These are phyloP conservation scores for Aurelia sp. DNA, from an alignment of 30 jellyfish, hydroid and myxozoan genomes.

Conservation along the genomic window DNA sequence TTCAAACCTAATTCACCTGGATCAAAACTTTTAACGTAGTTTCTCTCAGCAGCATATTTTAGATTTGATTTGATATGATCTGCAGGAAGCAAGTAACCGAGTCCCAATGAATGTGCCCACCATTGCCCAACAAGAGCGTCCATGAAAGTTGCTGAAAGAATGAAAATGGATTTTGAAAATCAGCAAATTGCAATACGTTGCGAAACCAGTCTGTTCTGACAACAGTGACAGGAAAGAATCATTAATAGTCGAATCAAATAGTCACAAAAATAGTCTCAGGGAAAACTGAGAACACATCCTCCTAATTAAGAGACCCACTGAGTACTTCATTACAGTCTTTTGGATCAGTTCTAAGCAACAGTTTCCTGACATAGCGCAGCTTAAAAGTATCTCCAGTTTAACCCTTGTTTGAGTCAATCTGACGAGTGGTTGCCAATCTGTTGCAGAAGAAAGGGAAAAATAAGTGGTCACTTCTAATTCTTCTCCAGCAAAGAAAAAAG, in stretches of 20 bases:
- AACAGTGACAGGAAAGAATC: background rate
- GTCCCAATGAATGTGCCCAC: conserved; percentile 98
- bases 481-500: no score
- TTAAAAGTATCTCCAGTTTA: no score
- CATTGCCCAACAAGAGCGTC: conserved; percentile 97
- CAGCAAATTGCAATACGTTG: background rate
- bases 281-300: no score
- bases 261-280: no score
- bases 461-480: no score
- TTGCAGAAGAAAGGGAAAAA: no score
- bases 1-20: conserved; percentile 58
- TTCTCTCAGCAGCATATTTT: conserved; percentile 67
- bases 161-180: background rate
- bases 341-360: no score
- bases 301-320: no score
- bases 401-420: no score
- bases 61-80: conserved; percentile 88
- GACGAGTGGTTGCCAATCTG: no score
- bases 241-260: background rate
- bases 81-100: conserved; percentile 90
- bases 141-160: conserved; percentile 80
- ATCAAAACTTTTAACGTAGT: conserved; percentile 83
- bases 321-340: no score
- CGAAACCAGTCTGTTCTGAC: background rate
- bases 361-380: no score